Base-by-base conservation (phyloP, 1,140 invertebrate genomes). In the Brachionus paranguensis region DNA sequence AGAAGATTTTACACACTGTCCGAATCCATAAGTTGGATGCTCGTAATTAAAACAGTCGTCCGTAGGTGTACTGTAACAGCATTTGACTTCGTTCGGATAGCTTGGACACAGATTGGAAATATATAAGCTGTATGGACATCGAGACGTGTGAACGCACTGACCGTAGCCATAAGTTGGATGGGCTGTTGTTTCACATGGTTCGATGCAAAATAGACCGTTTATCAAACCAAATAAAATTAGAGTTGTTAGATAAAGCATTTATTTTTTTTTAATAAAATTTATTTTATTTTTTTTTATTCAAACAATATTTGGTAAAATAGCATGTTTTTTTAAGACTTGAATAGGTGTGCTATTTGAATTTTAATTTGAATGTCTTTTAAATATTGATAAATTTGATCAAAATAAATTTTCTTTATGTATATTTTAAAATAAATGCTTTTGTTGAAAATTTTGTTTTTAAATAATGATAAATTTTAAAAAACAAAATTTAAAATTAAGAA, bases 161-260 rank as follows among this genome's bases (percentile, higher is more conserved):
- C 79, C 79, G 17, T 41, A 55, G 6, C 79, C 79, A 37, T 68
- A 83, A 12, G 55, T 65, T 12, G 79, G 79, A 83, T 83, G 79
- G 1, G 1, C 7, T 11, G 6, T 60, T 1, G 60, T 47, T 43
- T 83, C 37, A 72, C 79, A 83, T 83, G 45, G 45, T 37, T 83
- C 68, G 17, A 55, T 24, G 7, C 68, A 6, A 47, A 76, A 12
- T 41, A 72, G 33, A n/a, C 33, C 4, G 43, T 24, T 76, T 76
- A 47, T 50, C 43, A 76, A 50, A 43, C 7, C 43, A 43, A 72
- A 41, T 33, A 68, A 45, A 43, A 72, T 72, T 43, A 72, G 5
- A 72, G 17, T 50, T 47, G 7, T 24, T 8, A 47, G 12, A 37
- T 24, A 76, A 76, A 76, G 27, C 17, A 50, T 27, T 76, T 47